These are phyloP conservation scores for Coronaproctus castanopsis DNA, from an alignment of 2,888 invertebrate species.

Conservation along the genomic window DNA sequence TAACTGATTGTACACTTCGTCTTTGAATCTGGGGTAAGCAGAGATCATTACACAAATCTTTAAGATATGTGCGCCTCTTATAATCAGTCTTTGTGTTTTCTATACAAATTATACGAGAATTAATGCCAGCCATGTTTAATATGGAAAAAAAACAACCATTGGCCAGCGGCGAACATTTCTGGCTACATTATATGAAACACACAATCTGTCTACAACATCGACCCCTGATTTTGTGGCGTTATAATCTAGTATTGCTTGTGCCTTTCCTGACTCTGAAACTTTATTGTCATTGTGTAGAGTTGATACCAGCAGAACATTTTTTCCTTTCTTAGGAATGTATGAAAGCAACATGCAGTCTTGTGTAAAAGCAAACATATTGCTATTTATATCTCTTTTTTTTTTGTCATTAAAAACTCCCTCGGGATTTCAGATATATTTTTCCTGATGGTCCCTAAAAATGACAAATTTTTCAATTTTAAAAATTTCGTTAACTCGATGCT, in stretches of 20 bases:
- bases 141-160: background rate
- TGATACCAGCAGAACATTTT: constrained; percentile 3
- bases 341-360: background rate
- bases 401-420: background rate
- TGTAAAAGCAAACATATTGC: background rate
- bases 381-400: background rate
- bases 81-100: background rate
- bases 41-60: background rate
- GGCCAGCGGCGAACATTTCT: background rate
- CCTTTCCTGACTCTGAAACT: constrained; percentile 6
- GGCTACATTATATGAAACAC: constrained; percentile 4
- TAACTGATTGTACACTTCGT: background rate
- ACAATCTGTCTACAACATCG: constrained; percentile 6
- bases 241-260: background rate
- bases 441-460: background rate
- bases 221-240: background rate
- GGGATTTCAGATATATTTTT: background rate
- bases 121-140: background rate
- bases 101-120: background rate
- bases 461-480: too few species aligned
- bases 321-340: background rate
- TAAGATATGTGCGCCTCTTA: background rate
- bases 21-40: background rate
- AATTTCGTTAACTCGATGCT: constrained; percentile 10
- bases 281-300: constrained; percentile 3